Base-by-base conservation (phyloP, 2,888 invertebrate genomes). In the Saturnia pavonia region DNA sequence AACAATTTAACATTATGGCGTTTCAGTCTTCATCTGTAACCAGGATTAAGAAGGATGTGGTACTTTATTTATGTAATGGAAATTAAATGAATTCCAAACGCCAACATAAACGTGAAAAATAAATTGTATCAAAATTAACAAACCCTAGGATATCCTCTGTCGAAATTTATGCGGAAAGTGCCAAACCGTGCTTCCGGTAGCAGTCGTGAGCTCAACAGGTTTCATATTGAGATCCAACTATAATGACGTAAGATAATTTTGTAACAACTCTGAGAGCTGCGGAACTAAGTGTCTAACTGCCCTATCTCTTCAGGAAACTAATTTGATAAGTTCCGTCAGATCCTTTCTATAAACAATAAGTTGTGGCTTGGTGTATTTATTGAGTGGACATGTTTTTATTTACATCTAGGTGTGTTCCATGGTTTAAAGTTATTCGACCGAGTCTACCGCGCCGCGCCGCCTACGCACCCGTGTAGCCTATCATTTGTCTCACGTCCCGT, bases 281-380 rank as follows among this genome's bases (percentile, higher is more conserved):
- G 82, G 80, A 82, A 83, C 79, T 75, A 70, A 72, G 74, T 82
- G 68, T 82, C 77, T 82, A 70, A 74, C 72, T 74, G 75, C 77
- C 74, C 81, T 78, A 82, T 80, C 81, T 74, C 77, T 77, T 75
- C 75, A 79, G 78, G 78, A 82, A 84, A 75, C 74, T 74, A 76
- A 78, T 76, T 71, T 25, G 75, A 75, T 73, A 60, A 78, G 71
- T 74, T 78, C 78, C 78, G 77, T 77, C 77, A 73, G 73, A 68
- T 51, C 66, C 19, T 42, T 67, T 54, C 51, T 54, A 27, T 67
- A 14, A 27, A 34, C 25, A 40, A 9, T 51, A 11, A 48, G 34
- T 27, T 65, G 45, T 1, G 45, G 16, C 48, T n/a, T 48, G 63
- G n/a, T 34, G 34, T 12, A 43, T 69, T 54, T 54, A 22, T 22